Percentiles rank a stretch among this genome's conserved stretches.
Conservation (phyloP, 2,888 invertebrate genomes). For the Lomographa bimaculata region DNA sequence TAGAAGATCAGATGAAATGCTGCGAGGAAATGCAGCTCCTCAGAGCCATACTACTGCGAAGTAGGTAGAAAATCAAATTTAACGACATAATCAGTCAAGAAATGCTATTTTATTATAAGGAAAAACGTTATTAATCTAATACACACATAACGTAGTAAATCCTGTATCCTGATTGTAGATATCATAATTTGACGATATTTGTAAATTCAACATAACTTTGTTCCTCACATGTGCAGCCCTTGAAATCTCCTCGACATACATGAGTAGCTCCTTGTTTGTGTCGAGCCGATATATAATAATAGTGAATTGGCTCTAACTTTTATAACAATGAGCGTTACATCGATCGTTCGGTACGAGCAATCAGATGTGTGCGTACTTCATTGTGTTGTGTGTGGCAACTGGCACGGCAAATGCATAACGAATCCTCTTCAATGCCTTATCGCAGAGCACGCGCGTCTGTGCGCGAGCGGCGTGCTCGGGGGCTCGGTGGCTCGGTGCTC, state of each 20-base stretch:
- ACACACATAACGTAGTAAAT: too few species aligned
- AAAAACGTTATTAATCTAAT: too few species aligned
- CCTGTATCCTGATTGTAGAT: too few species aligned
- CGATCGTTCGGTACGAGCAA: conserved; percentile 8
- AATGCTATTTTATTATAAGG: too few species aligned
- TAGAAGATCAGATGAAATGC: too few species aligned
- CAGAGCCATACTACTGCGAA: too few species aligned
- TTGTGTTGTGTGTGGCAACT: conserved; percentile 8
- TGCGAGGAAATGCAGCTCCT: too few species aligned
- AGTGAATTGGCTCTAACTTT: conserved; percentile 1
- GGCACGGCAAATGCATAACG: conserved; percentile 13
- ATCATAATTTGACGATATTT: too few species aligned
- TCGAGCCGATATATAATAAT: conserved; percentile 5
- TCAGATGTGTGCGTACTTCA: conserved; percentile 5
- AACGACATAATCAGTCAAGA: too few species aligned
- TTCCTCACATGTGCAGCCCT: too few species aligned
- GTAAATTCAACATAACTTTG: too few species aligned
- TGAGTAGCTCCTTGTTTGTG: conserved; percentile 1
- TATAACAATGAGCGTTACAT: conserved; percentile 11
- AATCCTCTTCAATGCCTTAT: conserved; percentile 16
- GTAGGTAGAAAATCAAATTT: too few species aligned
- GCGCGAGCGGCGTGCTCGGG: not conserved
- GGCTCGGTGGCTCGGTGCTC: not conserved
- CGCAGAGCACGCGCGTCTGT: not conserved
- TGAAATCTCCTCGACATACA: conserved; percentile 1